Base-by-base conservation (phyloP, 2,888 invertebrate species). In the Eupeodes luniger region DNA sequence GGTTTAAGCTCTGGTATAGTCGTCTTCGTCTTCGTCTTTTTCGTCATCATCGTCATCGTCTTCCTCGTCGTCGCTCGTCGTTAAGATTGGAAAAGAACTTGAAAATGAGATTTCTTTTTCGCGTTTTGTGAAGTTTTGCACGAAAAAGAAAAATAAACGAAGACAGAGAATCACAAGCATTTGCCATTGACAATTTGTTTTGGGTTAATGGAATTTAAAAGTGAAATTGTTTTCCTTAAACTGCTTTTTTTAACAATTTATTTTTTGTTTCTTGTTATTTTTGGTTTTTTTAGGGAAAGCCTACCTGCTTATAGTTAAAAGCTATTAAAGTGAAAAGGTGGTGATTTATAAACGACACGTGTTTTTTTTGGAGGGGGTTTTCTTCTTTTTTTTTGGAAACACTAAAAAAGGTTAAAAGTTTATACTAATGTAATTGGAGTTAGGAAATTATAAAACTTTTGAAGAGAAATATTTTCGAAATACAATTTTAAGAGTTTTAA, bases 171-270 rank as follows among this genome's bases (percentile, higher is more conserved):
- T 79, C 70, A 34, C 70, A 69, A 72, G 55, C 72, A 70, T 55
- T 67, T 85, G 44, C 62, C 62, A 72, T 78, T 27, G 66, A 79
- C 78, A 84, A 76, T 84, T 83, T 87, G 79, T 83, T 76, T 78
- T 55, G 66, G 77, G 80, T 79, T 83, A 83, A 87, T 87, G 83
- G 86, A 86, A 83, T 87, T 83, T 74, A 51, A 75, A 80, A 72
- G 67, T 36, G 87, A 84, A 87, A 84, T 87, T 84, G 84, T 81
- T 87, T 87, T 66, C 67, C 44, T 64, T 64, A 70, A 83, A 83
- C 69, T 51, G 79, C 27, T 44, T 79, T 79, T 57, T 49, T 16
- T 44, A 72, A 59, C 59, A 72, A 66, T 66, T 66, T 66, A 47
- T 47, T 64, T 44, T 64, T 16, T 62, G 16, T 5, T 4, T 51